A percentile compares a stretch with the other conserved stretches of the same genome.
Conservation (phyloP, 1,140 invertebrate genomes). For the Orussus abietinus region DNA sequence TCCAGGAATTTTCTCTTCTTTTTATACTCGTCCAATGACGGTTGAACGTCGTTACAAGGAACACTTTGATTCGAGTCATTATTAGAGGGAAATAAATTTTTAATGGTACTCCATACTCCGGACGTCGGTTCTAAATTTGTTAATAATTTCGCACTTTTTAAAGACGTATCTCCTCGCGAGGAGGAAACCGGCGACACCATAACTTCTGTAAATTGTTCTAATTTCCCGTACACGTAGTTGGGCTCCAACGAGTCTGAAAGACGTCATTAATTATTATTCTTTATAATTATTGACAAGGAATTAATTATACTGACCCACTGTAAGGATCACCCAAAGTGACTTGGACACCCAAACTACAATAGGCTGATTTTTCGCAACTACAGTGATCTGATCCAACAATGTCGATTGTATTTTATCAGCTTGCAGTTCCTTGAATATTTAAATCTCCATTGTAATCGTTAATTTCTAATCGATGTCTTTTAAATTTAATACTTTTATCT, state of each 20-base stretch:
- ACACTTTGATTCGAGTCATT: no score
- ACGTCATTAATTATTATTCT: slow-evolving; percentile 1
- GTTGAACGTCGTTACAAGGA: slow-evolving; percentile 7
- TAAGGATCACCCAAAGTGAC: slow-evolving; percentile 33
- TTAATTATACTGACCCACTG: slow-evolving; percentile 31
- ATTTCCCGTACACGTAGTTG: slow-evolving; percentile 30
- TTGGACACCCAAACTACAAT: slow-evolving; percentile 47
- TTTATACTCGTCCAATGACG: slow-evolving; percentile 5
- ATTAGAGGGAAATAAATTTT: no score
- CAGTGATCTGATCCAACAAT: slow-evolving; percentile 38
- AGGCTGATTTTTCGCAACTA: slow-evolving; percentile 37
- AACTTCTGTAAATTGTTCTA: slow-evolving; percentile 41
- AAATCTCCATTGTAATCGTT: slow-evolving; percentile 1
- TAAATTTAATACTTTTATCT: slow-evolving; percentile 5
- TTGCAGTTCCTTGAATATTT: slow-evolving; percentile 36
- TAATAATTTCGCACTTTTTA: no score
- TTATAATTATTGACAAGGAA: neutral
- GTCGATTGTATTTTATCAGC: slow-evolving; percentile 38
- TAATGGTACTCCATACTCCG: no score
- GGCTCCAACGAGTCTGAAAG: slow-evolving; percentile 35
- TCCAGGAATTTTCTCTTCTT: slow-evolving; percentile 1
- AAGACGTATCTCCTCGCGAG: no score
- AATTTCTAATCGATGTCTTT: slow-evolving; percentile 1
- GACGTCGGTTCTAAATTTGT: no score
- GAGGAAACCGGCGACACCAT: neutral